Base-by-base conservation (phyloP, 2,113 vertebrate species). In the Poeciliopsis retropinna region DNA sequence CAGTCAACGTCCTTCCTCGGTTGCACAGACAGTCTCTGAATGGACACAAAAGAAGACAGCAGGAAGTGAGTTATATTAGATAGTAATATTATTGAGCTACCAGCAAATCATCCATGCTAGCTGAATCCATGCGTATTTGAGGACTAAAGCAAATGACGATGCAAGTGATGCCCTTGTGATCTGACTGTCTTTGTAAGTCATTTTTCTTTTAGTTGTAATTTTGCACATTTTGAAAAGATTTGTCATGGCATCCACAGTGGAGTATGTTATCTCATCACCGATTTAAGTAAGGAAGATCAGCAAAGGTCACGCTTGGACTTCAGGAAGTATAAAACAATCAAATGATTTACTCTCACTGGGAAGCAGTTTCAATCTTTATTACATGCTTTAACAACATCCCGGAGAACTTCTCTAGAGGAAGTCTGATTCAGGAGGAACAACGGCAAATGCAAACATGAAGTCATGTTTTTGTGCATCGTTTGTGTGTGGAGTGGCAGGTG, bases 401-500 rank as follows among this genome's bases (percentile, higher is more conserved):
- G 44, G 70, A 88, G 80, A 85, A 86, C 70, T 77, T 37, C 2
- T 44, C 9, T 19, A n/a, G 70, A 72, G 89, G 89, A 90, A 91
- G 82, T 87, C 61, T 32, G 60, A 73, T 19, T 47, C 32, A 79
- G 66, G 80, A 82, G 77, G 85, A 91, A 90, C 74, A 78, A 80
- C 29, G 70, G 70, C 12, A 66, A 68, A 71, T 72, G 60, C 3
- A 31, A 71, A 74, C 47, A 47, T 78, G 27, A 22, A 75, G 34
- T 75, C 17, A 34, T 57, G 73, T 67, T 73, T 22, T 70, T 34
- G 31, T 67, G 28, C 39, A 51, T 60, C 27, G 0, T 47, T 4
- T 64, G 14, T 27, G n/a, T 13, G 22, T n/a, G 39, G 29, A 64
- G 57, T 5, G 8, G 12, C 9, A 17, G 31, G 57, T 66, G 62